Conservation (phyloP, 2,888 invertebrate genomes). For the Trichogramma evanescens region DNA sequence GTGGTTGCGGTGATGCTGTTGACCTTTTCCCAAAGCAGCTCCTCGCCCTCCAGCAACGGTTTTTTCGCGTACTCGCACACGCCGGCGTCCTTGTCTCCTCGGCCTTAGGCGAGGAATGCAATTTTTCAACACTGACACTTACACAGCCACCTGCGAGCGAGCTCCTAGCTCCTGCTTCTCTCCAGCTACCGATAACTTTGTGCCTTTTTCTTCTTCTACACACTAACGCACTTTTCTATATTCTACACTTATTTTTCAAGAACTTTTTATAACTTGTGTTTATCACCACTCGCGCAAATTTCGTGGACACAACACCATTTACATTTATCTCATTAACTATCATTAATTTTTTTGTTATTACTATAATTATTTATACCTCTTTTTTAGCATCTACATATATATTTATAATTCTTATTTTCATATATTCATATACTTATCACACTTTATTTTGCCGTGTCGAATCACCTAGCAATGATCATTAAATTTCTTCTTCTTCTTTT, state of each 20-base stretch:
- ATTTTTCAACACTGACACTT: too few relatives aligned
- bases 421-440: constrained; percentile 27
- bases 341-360: constrained; percentile 2
- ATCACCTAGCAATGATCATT: constrained; percentile 23
- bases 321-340: constrained; percentile 2
- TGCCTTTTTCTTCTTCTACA: not conserved
- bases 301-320: constrained; percentile 22
- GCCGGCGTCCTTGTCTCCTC: too few relatives aligned
- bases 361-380: not conserved
- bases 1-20: too few relatives aligned
- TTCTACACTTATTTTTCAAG: constrained; percentile 1
- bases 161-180: constrained; percentile 8
- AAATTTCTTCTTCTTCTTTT: constrained; percentile 19
- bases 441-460: constrained; percentile 18
- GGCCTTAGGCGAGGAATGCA: too few relatives aligned
- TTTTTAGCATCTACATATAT: not conserved
- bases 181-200: constrained; percentile 3
- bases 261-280: constrained; percentile 17
- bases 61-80: too few relatives aligned
- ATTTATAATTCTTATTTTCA: constrained; percentile 20
- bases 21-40: too few relatives aligned
- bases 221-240: not conserved
- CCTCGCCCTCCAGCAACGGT: too few relatives aligned
- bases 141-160: too few relatives aligned
- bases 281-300: constrained; percentile 18